phyloP scores from a whole-genome alignment of 2,888 invertebrate genomes.

The Deilephila porcellus region DNA sequence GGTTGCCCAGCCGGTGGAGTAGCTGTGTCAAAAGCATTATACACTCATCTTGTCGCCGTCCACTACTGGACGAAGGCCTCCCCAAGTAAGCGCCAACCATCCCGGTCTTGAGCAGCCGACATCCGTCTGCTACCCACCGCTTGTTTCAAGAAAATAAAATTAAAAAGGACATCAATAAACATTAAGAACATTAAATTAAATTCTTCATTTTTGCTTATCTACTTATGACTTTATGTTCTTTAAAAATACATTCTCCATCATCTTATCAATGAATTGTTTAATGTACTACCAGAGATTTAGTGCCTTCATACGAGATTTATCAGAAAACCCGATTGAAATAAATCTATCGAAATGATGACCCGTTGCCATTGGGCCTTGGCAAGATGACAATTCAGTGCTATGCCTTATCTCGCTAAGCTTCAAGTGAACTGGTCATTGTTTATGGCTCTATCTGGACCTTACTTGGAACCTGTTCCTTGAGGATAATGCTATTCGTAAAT shows the following conservation, averaged over 20 bases:
- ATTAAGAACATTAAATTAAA: not conserved
- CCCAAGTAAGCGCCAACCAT: no score
- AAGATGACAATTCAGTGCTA: conserved; percentile 26
- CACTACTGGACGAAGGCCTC: no score
- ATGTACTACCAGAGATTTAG: conserved; percentile 20
- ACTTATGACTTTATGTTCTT: not conserved
- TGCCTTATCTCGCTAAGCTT: conserved; percentile 25
- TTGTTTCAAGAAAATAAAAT: no score
- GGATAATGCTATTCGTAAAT: not conserved
- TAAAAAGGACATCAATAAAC: no score
- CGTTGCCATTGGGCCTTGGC: conserved; percentile 26
- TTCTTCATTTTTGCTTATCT: not conserved
- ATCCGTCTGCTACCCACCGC: no score
- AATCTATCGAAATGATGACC: conserved; percentile 29
- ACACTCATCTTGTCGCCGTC: no score
- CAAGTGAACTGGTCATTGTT: not conserved
- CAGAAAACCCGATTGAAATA: conserved; percentile 24
- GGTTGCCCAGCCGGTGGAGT: no score
- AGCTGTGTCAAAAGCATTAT: no score
- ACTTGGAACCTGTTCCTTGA: not conserved
- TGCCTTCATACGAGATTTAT: conserved; percentile 26
- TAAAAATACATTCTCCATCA: not conserved
- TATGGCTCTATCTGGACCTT: conserved; percentile 13
- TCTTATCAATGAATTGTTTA: not conserved
- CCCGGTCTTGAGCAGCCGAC: no score